Base-by-base conservation (phyloP, 2,113 vertebrate species). In the Planiliza haematocheilus region DNA sequence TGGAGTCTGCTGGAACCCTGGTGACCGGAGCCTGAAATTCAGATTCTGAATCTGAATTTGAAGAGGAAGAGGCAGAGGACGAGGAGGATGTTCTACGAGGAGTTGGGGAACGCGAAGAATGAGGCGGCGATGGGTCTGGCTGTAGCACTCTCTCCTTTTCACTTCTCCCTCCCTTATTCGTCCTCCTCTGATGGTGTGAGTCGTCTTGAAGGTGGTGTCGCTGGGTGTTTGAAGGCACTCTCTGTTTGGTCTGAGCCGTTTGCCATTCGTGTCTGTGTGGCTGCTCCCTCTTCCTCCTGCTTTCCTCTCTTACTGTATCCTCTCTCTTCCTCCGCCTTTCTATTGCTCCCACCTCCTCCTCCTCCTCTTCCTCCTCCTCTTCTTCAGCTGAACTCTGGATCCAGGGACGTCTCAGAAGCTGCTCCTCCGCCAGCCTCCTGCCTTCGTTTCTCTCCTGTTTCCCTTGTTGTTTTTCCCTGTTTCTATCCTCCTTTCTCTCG, bases 41-140 rank as follows among this genome's bases (percentile, higher is more conserved):
- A 36, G 93, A 94, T 73, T 98, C 96, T 1, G 95, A 95, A 51
- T 95, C 95, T 0, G 95, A 95, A 62, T 92, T 93, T 0, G 95
- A 95, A 51, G 95, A 95, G 41, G 86, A 88, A 6, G 95, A 94
- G 0, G 93, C 88, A 0, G 95, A 96, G 13, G 86, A 90, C 8
- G 89, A 87, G 11, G 88, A 86, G 11, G 87, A 84, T 2, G 57
- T 93, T 93, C 67, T 75, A 11, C 65, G 79, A 16, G 88, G 88
- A 83, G 82, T 79, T 36, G 87, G 82, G 16, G 90, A 95, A 0
- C 91, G 94, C 6, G 95, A 94, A 70, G 80, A 94, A 62, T 69
- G 66, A 2, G 84, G 56, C 18, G 86, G 88, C 16, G 85, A 94
- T 79, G 91, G 43, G 80, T 93, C 90, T 89, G 85, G 88, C 82